Percentiles rank a stretch among this genome's conserved stretches.
Evolutionary conservation across 1,140 invertebrate genomes (phyloP).

Genomic region (Drosophila tsacasi): DNA sequence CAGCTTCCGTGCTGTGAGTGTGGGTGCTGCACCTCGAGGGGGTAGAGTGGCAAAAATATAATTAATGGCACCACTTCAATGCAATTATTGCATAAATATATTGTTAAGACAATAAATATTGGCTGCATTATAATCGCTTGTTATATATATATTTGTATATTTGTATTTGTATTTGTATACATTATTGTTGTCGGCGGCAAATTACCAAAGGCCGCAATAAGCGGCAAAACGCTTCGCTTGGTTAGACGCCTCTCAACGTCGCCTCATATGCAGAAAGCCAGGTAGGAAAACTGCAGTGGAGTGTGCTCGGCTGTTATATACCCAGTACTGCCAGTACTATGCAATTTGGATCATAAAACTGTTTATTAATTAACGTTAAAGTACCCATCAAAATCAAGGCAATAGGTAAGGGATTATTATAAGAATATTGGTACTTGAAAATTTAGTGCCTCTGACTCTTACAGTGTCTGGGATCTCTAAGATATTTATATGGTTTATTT

Average conservation of each 20-base stretch:
- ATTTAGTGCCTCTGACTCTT: background rate
- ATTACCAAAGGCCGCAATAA: conserved; percentile 61
- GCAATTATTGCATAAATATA: conserved; percentile 83
- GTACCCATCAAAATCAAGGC: too few relatives aligned
- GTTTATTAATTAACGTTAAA: too few relatives aligned
- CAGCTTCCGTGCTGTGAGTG: conserved; percentile 46
- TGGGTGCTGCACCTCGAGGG: conserved; percentile 15
- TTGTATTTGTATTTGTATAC: background rate
- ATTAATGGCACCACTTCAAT: conserved; percentile 79
- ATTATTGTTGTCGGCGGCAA: conserved; percentile 60
- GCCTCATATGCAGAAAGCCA: conserved; percentile 11
- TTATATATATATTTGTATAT: background rate
- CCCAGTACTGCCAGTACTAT: too few relatives aligned
- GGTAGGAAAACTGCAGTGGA: background rate
- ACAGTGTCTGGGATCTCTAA: background rate
- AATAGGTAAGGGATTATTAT: background rate
- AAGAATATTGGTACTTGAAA: background rate
- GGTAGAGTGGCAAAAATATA: conserved; percentile 65
- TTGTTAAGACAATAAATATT: conserved; percentile 78
- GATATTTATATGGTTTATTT: background rate
- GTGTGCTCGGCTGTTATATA: background rate
- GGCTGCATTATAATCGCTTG: conserved; percentile 59
- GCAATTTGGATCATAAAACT: background rate
- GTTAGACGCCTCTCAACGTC: conserved; percentile 32
- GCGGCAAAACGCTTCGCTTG: conserved; percentile 39